phyloP scores from a whole-genome alignment of 2,113 vertebrate species.

The Murina feae region DNA sequence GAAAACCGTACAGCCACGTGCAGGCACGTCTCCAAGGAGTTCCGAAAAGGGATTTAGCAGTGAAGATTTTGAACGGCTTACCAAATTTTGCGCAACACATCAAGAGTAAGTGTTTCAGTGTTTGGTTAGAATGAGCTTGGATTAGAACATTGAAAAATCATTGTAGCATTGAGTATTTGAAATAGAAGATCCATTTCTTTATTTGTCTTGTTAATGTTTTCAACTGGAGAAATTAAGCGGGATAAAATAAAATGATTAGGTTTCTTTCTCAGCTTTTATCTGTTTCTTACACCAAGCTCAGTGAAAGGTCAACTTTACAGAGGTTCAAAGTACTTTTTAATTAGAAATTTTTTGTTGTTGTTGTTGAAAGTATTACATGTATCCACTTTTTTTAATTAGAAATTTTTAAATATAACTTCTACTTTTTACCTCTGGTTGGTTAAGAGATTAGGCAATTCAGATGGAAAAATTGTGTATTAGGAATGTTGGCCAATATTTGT shows the following conservation, averaged over 20 bases:
- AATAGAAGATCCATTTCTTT: neutral
- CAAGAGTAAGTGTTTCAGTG: conserved; percentile 85
- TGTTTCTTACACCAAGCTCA: neutral
- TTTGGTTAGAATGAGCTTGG: neutral
- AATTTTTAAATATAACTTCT: neutral
- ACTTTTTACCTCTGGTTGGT: neutral
- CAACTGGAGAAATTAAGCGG: conserved; percentile 5
- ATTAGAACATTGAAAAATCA: neutral
- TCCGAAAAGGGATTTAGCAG: conserved; percentile 78
- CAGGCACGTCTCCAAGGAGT: conserved; percentile 64
- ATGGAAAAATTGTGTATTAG: neutral
- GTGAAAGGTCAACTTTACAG: neutral
- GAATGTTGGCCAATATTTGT: neutral
- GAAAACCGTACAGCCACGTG: conserved; percentile 76
- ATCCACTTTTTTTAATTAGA: neutral
- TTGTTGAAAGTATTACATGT: too few relatives aligned
- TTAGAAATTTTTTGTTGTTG: neutral
- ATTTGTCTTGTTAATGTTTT: conserved; percentile 15
- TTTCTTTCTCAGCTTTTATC: conserved; percentile 23
- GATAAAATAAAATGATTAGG: neutral
- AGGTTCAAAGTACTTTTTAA: neutral
- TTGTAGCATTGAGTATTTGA: neutral
- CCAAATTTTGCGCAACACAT: conserved; percentile 91
- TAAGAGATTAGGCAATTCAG: neutral
- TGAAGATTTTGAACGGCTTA: conserved; percentile 87